Evolutionary conservation across 2,797 vertebrate species (phyloP), one percentile per base, ranked within the genome.

Genomic region (Poeciliopsis turneri): DNA sequence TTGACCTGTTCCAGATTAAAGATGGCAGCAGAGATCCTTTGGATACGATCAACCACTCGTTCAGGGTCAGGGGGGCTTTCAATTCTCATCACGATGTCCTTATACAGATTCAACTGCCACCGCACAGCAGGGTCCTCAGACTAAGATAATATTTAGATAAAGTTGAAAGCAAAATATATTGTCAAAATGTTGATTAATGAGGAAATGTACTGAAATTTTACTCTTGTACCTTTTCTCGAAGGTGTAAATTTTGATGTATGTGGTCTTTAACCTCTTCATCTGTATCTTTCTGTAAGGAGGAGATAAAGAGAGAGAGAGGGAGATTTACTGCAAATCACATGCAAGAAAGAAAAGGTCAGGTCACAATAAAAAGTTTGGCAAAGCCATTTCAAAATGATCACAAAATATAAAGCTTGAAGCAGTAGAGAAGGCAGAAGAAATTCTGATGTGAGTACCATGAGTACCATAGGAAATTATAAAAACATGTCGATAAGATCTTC

Each of bases 181-280:
- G 0, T 39, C 7, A 10, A 0, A 72, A 51, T 25, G 28, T n/a
- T n/a, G 20, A 30, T 71, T 2, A 3, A 47, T 23, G 2, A 0
- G 33, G 25, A 46, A 43, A 45, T 47, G 4, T 23, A 15, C 18
- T 1, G 20, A 11, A 57, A 12, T 28, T 59, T 0, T 13, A 74
- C 30, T 1, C n/a, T 23, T 86, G 95, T 93, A 99, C 98, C 96
- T 98, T 99, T 90, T 97, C 98, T 85, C 98, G 96, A 76, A 99
- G 95, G 89, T 99, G 98, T 80, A 99, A 94, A 86, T 99, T 99
- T 83, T 96, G 97, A 41, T 94, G 94, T 84, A 99, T 94, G 53
- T 99, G 98, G 53, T 98, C 97, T 93, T 97, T 99, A 80, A 99
- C 97, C 90, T 99, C 98, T 41, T 99, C 98, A 61, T 99, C 98